Base-by-base conservation (phyloP, 2,797 vertebrate species). In the Sebastes diploproa region DNA sequence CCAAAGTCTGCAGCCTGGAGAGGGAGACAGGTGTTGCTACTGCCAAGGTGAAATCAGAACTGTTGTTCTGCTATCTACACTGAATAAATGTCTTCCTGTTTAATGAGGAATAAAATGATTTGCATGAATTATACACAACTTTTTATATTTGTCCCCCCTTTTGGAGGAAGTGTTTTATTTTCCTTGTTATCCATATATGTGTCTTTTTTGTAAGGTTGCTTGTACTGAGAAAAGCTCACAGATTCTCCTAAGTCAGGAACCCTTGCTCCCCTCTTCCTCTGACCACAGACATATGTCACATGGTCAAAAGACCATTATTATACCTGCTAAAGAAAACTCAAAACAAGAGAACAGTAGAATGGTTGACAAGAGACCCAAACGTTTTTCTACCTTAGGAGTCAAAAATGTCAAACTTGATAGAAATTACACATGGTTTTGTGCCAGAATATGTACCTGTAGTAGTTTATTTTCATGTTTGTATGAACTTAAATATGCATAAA, bases 11-110 rank as follows among this genome's bases (percentile, higher is more conserved):
- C 90, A 96, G 32, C 92, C 94, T 30, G 96, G 92, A 25, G 83
- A 66, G 0, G 95, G 89, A 60, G 94, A 94, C 3, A 86, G 70
- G 5, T 98, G 98, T 58, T 98, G 98, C 71, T 93, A 84, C 89
- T 98, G 97, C 63, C 34, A 74, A 70, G 93, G 90, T 61, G 90
- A 87, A 82, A 23, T 54, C 36, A 50, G 1, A 12, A 14, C 42
- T 64, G 6, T 27, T 63, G 34, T 54, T 74, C 23, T 25, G 22
- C 52, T 70, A 10, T 66, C n/a, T 62, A 11, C 3, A 12, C 6
- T 63, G 14, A 79, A 68, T 23, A 52, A 34, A 59, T 50, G 14
- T 54, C 32, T 22, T 23, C n/a, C 16, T 77, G 20, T 59, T 66
- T 25, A 52, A 64, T 58, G 20, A 9, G 7, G 2, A 60, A 65